Percentiles rank a stretch among this genome's conserved stretches.
Conservation (phyloP, 2,797 vertebrate genomes). For the Halcyon badia region DNA sequence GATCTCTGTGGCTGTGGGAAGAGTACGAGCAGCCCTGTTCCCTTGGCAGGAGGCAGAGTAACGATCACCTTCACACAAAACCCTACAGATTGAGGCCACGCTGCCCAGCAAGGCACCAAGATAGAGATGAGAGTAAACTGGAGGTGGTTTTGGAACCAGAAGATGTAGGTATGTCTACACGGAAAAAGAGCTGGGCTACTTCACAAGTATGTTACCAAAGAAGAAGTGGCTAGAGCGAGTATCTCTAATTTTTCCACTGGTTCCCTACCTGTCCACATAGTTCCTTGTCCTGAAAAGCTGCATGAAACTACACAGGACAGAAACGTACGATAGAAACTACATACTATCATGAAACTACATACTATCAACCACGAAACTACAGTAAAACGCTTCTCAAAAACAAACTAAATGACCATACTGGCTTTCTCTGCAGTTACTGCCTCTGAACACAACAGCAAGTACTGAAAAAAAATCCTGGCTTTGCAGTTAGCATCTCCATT, state of each 20-base stretch:
- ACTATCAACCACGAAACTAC: background rate
- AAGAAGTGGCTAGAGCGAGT: background rate
- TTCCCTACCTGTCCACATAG: background rate
- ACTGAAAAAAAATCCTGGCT: background rate
- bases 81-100: fast-evolving
- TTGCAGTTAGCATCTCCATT: background rate
- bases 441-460: background rate
- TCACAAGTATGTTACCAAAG: background rate
- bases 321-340: too few relatives aligned
- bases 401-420: fast-evolving
- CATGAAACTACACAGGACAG: too few relatives aligned
- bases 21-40: fast-evolving
- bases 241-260: background rate
- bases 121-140: background rate
- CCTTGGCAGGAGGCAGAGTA: fast-evolving
- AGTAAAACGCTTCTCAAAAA: background rate
- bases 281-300: background rate
- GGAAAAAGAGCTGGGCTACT: fast-evolving
- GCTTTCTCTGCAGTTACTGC: background rate
- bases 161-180: fast-evolving
- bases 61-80: fast-evolving
- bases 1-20: fast-evolving
- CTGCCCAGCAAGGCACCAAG: background rate
- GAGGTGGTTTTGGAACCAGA: fast-evolving
- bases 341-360: too few relatives aligned